These are phyloP conservation scores for Lamproptera curius DNA, from an alignment of 2,888 invertebrate genomes.

Conservation along the genomic window DNA sequence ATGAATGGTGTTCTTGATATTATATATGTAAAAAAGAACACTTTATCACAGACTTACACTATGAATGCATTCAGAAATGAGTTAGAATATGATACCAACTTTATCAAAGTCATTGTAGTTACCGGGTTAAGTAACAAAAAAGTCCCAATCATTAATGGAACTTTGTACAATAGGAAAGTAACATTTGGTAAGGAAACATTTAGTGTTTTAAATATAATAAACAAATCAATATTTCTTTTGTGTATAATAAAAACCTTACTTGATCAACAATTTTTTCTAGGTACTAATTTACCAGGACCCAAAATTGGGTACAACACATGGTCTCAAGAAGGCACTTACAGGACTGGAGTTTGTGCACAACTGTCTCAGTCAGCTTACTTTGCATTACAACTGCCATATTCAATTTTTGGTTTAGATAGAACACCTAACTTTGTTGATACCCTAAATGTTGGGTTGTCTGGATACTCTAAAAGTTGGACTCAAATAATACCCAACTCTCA, in stretches of 20 bases:
- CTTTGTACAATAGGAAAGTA: conserved; percentile 85
- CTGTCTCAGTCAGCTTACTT: conserved; percentile 95
- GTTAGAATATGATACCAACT: conserved; percentile 95
- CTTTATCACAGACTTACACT: conserved; percentile 67
- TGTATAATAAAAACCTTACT: too few species aligned
- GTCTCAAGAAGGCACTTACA: conserved; percentile 90
- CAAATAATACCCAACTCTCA: conserved; percentile 99
- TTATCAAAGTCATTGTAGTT: conserved; percentile 95
- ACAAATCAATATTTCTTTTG: too few species aligned
- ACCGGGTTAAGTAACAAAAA: conserved; percentile 87
- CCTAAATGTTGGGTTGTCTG: conserved; percentile 88
- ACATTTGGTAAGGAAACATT: conserved; percentile 82
- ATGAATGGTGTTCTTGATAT: conserved; percentile 97
- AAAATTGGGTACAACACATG: conserved; percentile 91
- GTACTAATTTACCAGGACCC: conserved; percentile 94
- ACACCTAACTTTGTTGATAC: conserved; percentile 98
- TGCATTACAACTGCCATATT: conserved; percentile 95
- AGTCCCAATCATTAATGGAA: conserved; percentile 84
- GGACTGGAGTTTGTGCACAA: conserved; percentile 91
- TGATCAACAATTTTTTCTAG: conserved; percentile 36
- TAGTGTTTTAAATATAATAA: too few species aligned
- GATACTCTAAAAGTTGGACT: conserved; percentile 86
- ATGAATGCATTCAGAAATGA: conserved; percentile 91
- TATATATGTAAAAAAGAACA: conserved; percentile 82
- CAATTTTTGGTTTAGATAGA: conserved; percentile 97